Conservation (phyloP, 2,797 vertebrate species). For the Manis pentadactyla region DNA sequence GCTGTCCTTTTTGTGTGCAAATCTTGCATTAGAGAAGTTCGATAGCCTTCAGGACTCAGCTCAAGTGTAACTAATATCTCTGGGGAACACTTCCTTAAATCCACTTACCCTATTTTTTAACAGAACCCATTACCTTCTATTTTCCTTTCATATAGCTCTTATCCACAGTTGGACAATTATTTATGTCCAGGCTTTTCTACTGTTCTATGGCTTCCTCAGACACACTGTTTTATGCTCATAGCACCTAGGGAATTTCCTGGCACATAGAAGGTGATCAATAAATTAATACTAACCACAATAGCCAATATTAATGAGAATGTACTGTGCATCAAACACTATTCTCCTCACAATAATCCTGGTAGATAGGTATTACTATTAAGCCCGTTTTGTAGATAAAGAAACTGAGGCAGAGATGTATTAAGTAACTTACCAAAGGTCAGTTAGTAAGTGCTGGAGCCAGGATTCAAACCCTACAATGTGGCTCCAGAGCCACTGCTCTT, state of each 20-base stretch:
- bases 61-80: neutral
- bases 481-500: neutral
- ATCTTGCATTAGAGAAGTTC: neutral
- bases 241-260: neutral
- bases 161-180: neutral
- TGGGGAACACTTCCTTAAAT: neutral
- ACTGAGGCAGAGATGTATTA: conserved; percentile 5
- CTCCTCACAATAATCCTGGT: neutral
- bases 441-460: neutral
- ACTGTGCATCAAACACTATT: neutral
- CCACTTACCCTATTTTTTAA: neutral
- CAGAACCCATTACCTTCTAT: neutral
- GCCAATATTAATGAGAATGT: neutral
- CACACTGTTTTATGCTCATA: neutral
- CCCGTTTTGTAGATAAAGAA: neutral
- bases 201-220: neutral
- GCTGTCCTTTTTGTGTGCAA: neutral
- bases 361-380: conserved; percentile 10
- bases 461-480: neutral
- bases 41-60: neutral
- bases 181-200: neutral
- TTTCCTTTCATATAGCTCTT: conserved; percentile 7
- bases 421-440: neutral
- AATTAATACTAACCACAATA: neutral
- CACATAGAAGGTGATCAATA: neutral